Conservation (phyloP, 1,140 invertebrate species). For the Leptonema lineaticorne region DNA sequence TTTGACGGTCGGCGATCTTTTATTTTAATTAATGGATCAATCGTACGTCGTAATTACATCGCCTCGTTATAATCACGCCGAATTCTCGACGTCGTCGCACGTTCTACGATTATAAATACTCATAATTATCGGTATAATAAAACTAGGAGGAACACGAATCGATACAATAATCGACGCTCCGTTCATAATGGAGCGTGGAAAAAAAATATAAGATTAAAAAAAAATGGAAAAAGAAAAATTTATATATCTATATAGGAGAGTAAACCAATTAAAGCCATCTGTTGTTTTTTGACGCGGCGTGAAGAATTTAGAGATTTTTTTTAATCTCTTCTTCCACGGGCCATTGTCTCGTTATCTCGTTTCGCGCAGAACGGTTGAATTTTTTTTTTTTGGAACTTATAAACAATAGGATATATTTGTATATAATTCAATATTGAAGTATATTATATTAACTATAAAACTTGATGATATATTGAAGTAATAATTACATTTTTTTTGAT, state of each 20-base stretch:
- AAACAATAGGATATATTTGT: no score
- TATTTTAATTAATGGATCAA: neutral
- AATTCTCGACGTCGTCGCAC: neutral
- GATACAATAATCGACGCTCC: constrained; percentile 16
- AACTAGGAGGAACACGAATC: constrained; percentile 5
- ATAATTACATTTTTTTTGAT: no score
- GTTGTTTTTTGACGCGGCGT: constrained; percentile 34
- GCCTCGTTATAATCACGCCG: neutral
- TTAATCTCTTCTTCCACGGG: neutral
- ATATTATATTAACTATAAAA: no score
- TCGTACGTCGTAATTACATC: neutral
- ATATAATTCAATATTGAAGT: no score
- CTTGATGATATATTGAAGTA: no score
- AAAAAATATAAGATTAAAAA: no score
- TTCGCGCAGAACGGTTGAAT: neutral
- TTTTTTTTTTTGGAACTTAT: no score
- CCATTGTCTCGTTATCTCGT: constrained; percentile 24
- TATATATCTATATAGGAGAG: no score
- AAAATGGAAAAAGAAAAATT: no score
- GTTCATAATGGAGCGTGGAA: no score
- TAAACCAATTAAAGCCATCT: constrained; percentile 41
- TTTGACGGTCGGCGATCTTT: no score
- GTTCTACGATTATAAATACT: constrained; percentile 8
- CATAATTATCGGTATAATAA: constrained; percentile 15
- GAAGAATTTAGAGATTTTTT: constrained; percentile 28